Conservation (phyloP, 2,113 vertebrate species). For the Chrysochloris asiatica region DNA sequence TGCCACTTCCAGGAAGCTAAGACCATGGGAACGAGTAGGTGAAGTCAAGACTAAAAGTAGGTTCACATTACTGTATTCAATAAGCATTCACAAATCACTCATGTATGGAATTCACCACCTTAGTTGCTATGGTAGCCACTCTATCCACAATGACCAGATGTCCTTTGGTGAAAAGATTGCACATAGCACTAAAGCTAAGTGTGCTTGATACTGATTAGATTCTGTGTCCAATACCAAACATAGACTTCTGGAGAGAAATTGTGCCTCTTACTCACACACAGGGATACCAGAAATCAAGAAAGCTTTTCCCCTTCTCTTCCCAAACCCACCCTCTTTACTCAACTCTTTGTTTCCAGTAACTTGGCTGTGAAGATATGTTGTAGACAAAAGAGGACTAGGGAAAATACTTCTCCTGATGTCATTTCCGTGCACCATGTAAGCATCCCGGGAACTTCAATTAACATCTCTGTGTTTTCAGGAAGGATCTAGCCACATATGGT, state of each 20-base stretch:
- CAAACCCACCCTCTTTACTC: not conserved
- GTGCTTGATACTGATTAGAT: not conserved
- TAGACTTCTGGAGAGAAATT: not conserved
- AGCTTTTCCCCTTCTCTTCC: fast-evolving
- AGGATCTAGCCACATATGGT: not conserved
- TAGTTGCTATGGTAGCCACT: not conserved
- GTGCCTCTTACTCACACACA: not conserved
- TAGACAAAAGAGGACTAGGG: not conserved
- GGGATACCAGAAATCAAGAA: not conserved
- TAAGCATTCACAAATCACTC: not conserved
- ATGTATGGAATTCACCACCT: not conserved
- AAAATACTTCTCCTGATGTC: no score
- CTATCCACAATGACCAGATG: not conserved
- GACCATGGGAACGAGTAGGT: not conserved
- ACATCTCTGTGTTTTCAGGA: not conserved
- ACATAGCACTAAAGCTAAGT: not conserved
- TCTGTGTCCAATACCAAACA: not conserved
- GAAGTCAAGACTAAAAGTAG: not conserved
- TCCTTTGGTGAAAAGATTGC: not conserved
- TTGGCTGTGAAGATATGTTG: not conserved
- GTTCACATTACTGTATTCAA: not conserved
- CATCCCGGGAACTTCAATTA: no score
- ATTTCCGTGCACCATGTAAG: fast-evolving
- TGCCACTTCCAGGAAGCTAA: no score
- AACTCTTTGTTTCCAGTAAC: not conserved